Evolutionary conservation across 2,888 invertebrate species (phyloP).

Genomic region (Lasius fuliginosus): DNA sequence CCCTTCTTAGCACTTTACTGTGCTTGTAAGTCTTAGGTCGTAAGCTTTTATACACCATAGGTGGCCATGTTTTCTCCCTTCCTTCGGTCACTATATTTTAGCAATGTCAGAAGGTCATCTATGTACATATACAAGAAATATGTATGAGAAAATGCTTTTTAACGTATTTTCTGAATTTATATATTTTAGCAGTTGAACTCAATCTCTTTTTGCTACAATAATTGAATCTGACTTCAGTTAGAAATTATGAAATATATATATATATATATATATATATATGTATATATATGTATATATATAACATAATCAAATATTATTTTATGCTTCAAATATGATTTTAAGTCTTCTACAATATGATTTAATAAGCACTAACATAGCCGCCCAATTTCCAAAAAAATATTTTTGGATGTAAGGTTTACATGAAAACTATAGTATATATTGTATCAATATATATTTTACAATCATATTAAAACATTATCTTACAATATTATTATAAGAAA

Average conservation of each 20-base stretch:
- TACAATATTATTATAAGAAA: not conserved
- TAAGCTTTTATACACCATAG: slow-evolving; percentile 78
- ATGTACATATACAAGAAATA: not conserved
- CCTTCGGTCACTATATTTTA: slow-evolving; percentile 53
- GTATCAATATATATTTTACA: not conserved
- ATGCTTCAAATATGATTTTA: not conserved
- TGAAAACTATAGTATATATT: not conserved
- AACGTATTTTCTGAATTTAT: slow-evolving; percentile 19
- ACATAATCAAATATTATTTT: not conserved
- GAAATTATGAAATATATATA: not conserved
- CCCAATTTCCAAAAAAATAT: not conserved
- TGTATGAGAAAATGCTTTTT: slow-evolving; percentile 15
- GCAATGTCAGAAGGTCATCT: slow-evolving; percentile 16
- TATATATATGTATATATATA: too few relatives aligned
- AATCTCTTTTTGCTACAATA: slow-evolving; percentile 4
- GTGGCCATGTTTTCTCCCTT: slow-evolving; percentile 73
- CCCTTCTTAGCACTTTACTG: slow-evolving; percentile 68
- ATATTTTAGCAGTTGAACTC: not conserved
- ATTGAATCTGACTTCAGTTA: not conserved
- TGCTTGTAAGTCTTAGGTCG: slow-evolving; percentile 60
- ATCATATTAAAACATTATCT: not conserved
- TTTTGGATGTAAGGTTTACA: not conserved
- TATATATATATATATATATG: not conserved
- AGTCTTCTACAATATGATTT: too few relatives aligned
- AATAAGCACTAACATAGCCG: too few relatives aligned